Conservation (phyloP, 2,113 vertebrate species). For the Peucedramus taeniatus region DNA sequence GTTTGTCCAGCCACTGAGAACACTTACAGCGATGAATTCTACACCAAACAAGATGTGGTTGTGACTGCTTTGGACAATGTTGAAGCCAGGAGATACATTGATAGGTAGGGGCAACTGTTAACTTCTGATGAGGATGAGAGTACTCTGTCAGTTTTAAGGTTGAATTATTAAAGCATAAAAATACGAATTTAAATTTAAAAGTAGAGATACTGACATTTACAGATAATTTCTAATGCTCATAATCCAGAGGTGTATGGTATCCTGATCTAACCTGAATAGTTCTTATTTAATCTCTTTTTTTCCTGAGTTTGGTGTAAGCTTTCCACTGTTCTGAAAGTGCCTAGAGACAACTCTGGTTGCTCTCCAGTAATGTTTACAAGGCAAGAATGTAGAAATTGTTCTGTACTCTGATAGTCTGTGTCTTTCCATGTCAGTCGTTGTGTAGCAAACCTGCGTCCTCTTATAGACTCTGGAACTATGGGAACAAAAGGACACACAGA, state of each 20-base stretch:
- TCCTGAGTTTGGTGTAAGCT: background rate
- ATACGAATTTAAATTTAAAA: background rate
- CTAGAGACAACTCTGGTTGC: background rate
- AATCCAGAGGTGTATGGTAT: background rate
- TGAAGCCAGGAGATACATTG: conserved; percentile 96
- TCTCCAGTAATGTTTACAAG: background rate
- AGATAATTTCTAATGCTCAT: background rate
- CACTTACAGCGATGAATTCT: conserved; percentile 89
- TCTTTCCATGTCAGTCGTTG: conserved; percentile 80
- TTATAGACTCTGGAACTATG: conserved; percentile 98
- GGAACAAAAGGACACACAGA: conserved; percentile 98
- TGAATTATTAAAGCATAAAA: background rate
- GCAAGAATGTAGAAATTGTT: background rate
- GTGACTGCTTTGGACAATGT: conserved; percentile 96
- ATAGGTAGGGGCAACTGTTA: conserved; percentile 78
- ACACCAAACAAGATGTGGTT: conserved; percentile 82
- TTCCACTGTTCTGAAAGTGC: background rate
- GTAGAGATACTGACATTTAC: background rate
- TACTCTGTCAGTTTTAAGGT: background rate
- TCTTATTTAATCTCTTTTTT: background rate
- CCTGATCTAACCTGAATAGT: background rate
- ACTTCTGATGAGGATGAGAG: background rate
- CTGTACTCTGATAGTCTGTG: background rate
- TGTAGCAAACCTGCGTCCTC: conserved; percentile 89
- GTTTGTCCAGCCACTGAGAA: conserved; percentile 92